Evolutionary conservation across 2,113 vertebrate species (phyloP).

Genomic region (Ophthalmolycus amberensis): DNA sequence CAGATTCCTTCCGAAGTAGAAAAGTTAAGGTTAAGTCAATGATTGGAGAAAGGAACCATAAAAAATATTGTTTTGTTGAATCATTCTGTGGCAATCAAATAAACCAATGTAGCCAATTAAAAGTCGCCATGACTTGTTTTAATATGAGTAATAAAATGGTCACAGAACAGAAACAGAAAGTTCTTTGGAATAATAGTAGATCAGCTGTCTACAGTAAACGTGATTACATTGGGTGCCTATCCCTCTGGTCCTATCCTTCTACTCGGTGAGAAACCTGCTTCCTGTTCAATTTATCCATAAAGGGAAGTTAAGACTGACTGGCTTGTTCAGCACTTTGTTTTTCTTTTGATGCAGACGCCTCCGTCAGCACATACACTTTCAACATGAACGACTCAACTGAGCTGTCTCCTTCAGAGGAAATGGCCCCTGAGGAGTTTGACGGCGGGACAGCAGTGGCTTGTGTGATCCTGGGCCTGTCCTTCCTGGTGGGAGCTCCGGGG

Average conservation of each 20-base stretch:
- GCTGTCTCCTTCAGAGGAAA: constrained; percentile 29
- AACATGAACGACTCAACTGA: constrained; percentile 67
- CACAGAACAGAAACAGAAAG: background rate
- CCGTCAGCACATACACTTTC: constrained; percentile 58
- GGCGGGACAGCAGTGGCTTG: constrained; percentile 63
- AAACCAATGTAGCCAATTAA: background rate
- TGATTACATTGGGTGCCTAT: background rate
- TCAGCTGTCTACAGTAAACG: background rate
- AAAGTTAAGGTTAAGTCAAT: background rate
- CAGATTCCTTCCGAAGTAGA: background rate
- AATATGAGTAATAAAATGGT: background rate
- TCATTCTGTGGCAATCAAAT: background rate
- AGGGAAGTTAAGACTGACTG: constrained; percentile 75
- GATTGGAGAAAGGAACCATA: background rate
- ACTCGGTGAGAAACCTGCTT: constrained; percentile 55
- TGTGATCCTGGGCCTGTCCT: constrained; percentile 80
- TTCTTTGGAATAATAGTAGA: background rate
- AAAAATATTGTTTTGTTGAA: background rate
- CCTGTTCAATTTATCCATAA: constrained; percentile 49
- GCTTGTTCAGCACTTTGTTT: constrained; percentile 61
- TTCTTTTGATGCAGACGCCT: constrained; percentile 56
- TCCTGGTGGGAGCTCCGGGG: constrained; percentile 80
- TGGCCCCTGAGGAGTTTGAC: constrained; percentile 59
- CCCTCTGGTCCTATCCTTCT: too few relatives aligned
- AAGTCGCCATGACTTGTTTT: background rate